Conservation (phyloP, 2,797 vertebrate genomes). For the Paguma larvata region DNA sequence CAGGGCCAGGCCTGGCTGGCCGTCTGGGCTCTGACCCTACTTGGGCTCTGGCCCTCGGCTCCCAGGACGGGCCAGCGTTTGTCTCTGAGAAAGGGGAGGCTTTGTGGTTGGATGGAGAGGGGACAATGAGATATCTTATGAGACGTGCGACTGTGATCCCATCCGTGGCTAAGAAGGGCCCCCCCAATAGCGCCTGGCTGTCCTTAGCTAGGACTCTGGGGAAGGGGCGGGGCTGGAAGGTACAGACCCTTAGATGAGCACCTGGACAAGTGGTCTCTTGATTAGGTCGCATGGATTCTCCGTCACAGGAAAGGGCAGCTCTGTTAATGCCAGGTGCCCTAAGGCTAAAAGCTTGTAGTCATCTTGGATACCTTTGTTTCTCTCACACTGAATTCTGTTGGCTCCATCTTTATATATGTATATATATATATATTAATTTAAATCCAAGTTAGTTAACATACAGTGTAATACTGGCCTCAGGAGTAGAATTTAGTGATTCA, state of each 20-base stretch:
- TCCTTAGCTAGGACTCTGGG: not conserved
- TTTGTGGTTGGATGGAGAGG: not conserved
- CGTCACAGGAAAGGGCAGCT: not conserved
- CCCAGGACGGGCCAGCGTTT: not conserved
- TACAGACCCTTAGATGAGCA: not conserved
- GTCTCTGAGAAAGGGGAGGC: not conserved
- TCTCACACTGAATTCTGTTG: not conserved
- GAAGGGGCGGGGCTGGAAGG: not conserved
- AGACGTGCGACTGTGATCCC: not conserved
- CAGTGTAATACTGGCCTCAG: too few relatives aligned
- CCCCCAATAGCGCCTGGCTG: not conserved
- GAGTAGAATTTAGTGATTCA: too few relatives aligned
- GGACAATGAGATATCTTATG: not conserved
- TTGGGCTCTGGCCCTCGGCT: conserved; percentile 43
- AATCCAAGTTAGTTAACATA: too few relatives aligned
- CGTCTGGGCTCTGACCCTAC: conserved; percentile 16
- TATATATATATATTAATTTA: too few relatives aligned
- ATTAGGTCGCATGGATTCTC: not conserved
- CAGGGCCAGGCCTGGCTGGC: conserved; percentile 59
- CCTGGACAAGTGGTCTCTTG: not conserved
- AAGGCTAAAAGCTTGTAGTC: not conserved
- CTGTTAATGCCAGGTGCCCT: not conserved
- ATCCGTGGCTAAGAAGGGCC: not conserved
- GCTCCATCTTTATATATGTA: not conserved
- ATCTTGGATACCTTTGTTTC: not conserved